Evolutionary conservation across 2,113 vertebrate species (phyloP), one percentile per base, ranked within the genome.

Genomic region (Fukomys damarensis): DNA sequence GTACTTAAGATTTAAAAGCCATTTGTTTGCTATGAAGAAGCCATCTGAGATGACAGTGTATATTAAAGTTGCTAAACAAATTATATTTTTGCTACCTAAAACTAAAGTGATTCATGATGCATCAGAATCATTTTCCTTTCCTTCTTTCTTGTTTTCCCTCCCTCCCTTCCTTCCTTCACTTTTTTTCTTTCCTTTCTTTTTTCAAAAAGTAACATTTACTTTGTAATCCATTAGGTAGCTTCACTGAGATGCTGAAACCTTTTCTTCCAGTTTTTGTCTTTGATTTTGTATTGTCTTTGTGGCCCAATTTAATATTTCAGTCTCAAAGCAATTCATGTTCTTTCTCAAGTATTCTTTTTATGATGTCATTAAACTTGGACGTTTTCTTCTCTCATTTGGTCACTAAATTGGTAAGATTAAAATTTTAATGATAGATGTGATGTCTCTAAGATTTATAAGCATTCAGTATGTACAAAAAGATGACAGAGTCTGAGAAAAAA

Each of bases 1-100:
- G 66, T 96, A 35, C 79, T 98, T 98, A 74, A 91, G 74, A 97
- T 96, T 88, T 98, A 94, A 63, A 97, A 94, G 85, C 58, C 76
- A 54, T 81, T 87, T 97, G 82, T 95, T 97, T 92, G 77, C 61
- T 77, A 89, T 56, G 74, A 74, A 65, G 95, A 92, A 97, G 82
- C 85, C 26, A 30, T 96, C 81, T 96, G 83, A 86, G 66, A 68
- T 1, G 35, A 87, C 63, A 59, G 32, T 38, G 46, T 88, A 56
- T 88, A 90, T 95, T 89, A 92, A 93, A 82, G 66, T 94, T 74
- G 32, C 86, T 95, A 95, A 98, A 92, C 56, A 91, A 94, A 94
- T 87, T 32, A 72, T 76, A 79, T 89, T 88, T 94, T 91, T 58
- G 61, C 3, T 85, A 66, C 56, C 52, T 88, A 85, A 93, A 96